Base-by-base conservation (phyloP, 2,113 vertebrate genomes). In the Anhinga anhinga region DNA sequence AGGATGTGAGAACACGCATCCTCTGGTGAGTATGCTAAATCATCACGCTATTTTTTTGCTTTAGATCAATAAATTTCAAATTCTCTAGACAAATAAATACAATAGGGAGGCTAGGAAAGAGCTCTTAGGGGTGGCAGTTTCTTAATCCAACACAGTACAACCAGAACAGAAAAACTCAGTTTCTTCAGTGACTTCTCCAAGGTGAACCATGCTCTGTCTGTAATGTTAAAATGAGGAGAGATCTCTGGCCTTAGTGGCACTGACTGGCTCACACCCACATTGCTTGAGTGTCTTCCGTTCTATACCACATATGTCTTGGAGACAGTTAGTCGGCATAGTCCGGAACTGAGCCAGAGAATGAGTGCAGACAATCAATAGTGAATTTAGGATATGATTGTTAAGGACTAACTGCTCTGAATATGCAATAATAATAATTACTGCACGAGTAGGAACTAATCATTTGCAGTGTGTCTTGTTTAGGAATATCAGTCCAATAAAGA, bases 1-100 rank as follows among this genome's bases (percentile, higher is more conserved):
- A 91, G 78, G 40, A 94, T 87, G 56, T 87, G 53, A 93, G 58
- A 92, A 94, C 44, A 82, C 44, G 47, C 91, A 94, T 85, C 17
- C 74, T 93, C 74, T 94, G 49, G 17, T 29, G 27, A 86, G 34
- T 40, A 49, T 44, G 58, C 21, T 90, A 94, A 79, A 82, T 86
- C 62, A 86, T 83, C 50, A 16, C 26, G 8, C 23, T 63, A 9
- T 34, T 47, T 95, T 80, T 87, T 93, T 86, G 0, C 26, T 94
- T 36, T 86, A 77, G 62, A 93, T 85, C 66, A 82, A 90, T 93
- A 96, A 90, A 95, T 95, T 78, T 96, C 19, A 66, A 45, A 65
- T 79, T 93, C 13, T 90, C 17, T 77, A 38, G 32, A 58, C 74
- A 89, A 87, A 92, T 49, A 92, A 73, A 89, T 82, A 78, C 81